phyloP scores from a whole-genome alignment of 2,888 invertebrate genomes.

The Bugulina stolonifera region DNA sequence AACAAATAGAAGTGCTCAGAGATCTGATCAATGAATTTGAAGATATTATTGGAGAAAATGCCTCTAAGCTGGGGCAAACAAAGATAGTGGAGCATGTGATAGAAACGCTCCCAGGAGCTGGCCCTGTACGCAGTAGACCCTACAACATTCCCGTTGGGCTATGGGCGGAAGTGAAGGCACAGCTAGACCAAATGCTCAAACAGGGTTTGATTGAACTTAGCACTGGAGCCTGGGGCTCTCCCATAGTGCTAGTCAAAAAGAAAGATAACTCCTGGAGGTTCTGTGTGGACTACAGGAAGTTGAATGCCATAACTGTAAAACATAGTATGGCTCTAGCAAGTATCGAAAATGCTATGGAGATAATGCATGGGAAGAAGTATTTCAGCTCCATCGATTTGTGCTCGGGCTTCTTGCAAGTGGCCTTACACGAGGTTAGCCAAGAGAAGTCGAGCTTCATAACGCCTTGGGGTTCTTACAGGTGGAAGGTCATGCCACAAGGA shows the following conservation, averaged over 20 bases:
- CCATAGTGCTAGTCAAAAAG: slow-evolving; percentile 18
- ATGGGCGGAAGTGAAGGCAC: background rate
- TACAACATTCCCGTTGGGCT: background rate
- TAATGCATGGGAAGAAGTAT: slow-evolving; percentile 14
- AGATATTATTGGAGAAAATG: slow-evolving; percentile 2
- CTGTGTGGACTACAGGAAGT: slow-evolving; percentile 15
- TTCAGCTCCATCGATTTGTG: slow-evolving; percentile 21
- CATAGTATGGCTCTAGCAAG: background rate
- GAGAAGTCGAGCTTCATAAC: slow-evolving; percentile 6
- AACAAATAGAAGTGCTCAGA: background rate
- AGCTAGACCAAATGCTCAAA: background rate
- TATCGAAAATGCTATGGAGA: slow-evolving; percentile 1
- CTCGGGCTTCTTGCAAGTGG: slow-evolving; percentile 12
- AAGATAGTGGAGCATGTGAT: background rate
- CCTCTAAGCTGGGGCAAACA: background rate
- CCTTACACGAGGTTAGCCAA: background rate
- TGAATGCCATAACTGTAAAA: background rate
- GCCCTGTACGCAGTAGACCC: background rate
- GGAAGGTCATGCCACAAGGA: slow-evolving; percentile 6
- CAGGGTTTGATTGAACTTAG: background rate
- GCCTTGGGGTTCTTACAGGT: background rate
- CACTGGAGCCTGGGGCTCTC: background rate
- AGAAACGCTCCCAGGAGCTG: background rate
- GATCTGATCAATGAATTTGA: background rate
- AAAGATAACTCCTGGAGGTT: slow-evolving; percentile 16